Percentiles rank a stretch among this genome's conserved stretches.
Evolutionary conservation across 2,888 invertebrate genomes (phyloP).

Genomic region (Scaptomyza tumidula): DNA sequence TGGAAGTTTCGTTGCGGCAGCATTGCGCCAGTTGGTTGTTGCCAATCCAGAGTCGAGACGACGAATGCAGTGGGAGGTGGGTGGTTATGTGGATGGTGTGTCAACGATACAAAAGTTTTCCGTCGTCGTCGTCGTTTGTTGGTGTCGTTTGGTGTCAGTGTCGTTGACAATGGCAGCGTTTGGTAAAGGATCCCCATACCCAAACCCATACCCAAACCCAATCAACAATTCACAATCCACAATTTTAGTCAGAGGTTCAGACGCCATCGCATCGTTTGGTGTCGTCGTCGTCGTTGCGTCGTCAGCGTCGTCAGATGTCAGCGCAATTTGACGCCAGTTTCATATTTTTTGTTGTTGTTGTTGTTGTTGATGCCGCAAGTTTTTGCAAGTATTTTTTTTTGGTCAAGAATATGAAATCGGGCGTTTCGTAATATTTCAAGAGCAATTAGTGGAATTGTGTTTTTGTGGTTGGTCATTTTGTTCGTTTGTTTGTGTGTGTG

Average conservation of each 20-base stretch:
- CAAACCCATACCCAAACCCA: not conserved
- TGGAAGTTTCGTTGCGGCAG: constrained; percentile 53
- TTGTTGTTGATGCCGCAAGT: constrained; percentile 57
- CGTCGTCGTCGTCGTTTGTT: constrained; percentile 47
- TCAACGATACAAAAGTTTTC: constrained; percentile 59
- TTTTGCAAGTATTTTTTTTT: constrained; percentile 60
- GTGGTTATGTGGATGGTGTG: constrained; percentile 17
- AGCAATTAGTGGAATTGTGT: constrained; percentile 81
- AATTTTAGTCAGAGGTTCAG: constrained; percentile 21
- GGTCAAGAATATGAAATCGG: constrained; percentile 65
- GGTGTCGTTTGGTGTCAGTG: constrained; percentile 62
- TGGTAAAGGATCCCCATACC: constrained; percentile 5
- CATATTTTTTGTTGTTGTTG: constrained; percentile 59
- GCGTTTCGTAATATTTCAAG: constrained; percentile 71
- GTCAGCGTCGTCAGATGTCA: constrained; percentile 81
- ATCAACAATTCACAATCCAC: constrained; percentile 15
- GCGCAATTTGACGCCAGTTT: constrained; percentile 82
- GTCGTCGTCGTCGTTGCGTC: constrained; percentile 46
- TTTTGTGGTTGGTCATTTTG: constrained; percentile 65
- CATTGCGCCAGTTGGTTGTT: constrained; percentile 46
- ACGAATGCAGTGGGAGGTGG: not conserved
- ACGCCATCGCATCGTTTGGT: constrained; percentile 33
- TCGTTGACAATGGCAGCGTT: constrained; percentile 64
- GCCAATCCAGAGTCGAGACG: constrained; percentile 26
- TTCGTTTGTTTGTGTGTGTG: constrained; percentile 23